These are phyloP conservation scores for Enteromius anoplus DNA, from an alignment of 2,797 vertebrate species.

Conservation along the genomic window DNA sequence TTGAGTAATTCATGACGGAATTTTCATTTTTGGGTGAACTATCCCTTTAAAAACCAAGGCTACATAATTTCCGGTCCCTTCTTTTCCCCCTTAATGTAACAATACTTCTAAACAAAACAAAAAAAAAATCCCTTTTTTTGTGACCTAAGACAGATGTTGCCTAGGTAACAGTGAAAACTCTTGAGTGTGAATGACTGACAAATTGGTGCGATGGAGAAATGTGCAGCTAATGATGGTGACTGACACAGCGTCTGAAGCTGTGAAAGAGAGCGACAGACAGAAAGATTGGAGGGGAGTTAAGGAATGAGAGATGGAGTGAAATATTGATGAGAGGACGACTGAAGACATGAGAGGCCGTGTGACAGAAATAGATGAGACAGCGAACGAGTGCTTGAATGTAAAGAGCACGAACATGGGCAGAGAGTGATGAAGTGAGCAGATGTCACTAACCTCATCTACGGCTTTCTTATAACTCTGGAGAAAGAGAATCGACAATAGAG, in stretches of 20 bases:
- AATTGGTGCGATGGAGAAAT: conserved; percentile 53
- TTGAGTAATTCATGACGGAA: background rate
- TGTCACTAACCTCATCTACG: conserved; percentile 94
- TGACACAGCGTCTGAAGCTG: conserved; percentile 35
- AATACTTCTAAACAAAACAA: conserved; percentile 16
- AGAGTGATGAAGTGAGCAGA: conserved; percentile 66
- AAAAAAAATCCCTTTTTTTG: background rate
- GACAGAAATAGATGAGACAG: conserved; percentile 34
- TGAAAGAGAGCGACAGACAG: conserved; percentile 34
- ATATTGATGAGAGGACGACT: conserved; percentile 34
- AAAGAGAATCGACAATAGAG: conserved; percentile 77
- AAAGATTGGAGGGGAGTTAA: conserved; percentile 29
- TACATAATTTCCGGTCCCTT: background rate
- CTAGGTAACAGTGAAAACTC: conserved; percentile 50
- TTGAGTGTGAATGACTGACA: conserved; percentile 41
- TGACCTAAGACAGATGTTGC: conserved; percentile 38
- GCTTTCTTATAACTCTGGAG: conserved; percentile 98
- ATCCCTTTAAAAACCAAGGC: background rate
- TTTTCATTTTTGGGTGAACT: background rate
- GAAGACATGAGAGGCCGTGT: conserved; percentile 13
- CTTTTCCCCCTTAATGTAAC: background rate
- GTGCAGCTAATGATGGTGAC: conserved; percentile 53
- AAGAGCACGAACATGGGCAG: conserved; percentile 5
- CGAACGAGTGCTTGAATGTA: background rate
- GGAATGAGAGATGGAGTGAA: conserved; percentile 27